Conservation (phyloP, 2,888 invertebrate species). For the Euphydryas editha region DNA sequence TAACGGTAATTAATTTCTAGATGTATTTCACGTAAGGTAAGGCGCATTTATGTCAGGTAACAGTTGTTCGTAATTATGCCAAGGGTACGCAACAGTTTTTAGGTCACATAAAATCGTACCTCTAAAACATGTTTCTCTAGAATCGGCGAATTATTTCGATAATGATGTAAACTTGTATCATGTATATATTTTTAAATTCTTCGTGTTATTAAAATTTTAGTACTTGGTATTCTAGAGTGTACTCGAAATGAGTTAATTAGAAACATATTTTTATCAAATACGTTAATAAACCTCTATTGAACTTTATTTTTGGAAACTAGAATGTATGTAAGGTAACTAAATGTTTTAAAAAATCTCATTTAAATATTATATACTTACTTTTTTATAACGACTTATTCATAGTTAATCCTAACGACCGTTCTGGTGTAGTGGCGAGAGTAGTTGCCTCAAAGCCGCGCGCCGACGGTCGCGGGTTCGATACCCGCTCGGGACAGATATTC, state of each 20-base stretch:
- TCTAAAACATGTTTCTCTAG: slow-evolving; percentile 1
- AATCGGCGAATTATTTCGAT: slow-evolving; percentile 7
- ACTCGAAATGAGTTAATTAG: background rate
- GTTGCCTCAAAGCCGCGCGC: too few species aligned
- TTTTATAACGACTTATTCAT: too few species aligned
- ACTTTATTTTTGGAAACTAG: background rate
- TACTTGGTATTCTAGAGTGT: background rate
- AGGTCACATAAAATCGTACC: slow-evolving; percentile 15
- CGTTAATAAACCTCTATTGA: background rate
- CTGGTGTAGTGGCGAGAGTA: too few species aligned
- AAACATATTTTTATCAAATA: background rate
- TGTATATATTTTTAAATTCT: background rate
- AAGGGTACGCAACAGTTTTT: slow-evolving; percentile 10
- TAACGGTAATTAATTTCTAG: background rate
- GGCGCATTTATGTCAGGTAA: slow-evolving; percentile 8
- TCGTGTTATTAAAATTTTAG: slow-evolving; percentile 1
- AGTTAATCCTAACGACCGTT: too few species aligned
- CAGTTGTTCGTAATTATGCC: slow-evolving; percentile 11
- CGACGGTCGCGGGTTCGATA: too few species aligned
- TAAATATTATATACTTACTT: too few species aligned
- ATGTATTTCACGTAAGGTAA: slow-evolving; percentile 1
- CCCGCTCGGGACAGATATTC: too few species aligned
- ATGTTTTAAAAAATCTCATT: too few species aligned
- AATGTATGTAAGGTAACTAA: background rate
- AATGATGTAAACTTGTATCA: slow-evolving; percentile 3